Conservation (phyloP, 2,888 invertebrate genomes). For the Apodemia hepburni region DNA sequence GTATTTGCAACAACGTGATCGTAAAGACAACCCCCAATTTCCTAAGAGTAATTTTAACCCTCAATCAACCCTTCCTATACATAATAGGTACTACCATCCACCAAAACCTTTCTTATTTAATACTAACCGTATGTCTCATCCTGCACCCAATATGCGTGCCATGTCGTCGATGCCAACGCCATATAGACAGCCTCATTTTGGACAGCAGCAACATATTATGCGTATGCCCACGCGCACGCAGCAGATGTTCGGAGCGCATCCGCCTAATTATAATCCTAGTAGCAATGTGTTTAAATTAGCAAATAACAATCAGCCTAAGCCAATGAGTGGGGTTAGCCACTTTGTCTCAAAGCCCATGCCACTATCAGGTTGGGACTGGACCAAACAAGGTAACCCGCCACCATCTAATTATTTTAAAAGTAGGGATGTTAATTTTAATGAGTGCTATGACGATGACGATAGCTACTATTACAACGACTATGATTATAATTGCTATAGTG, state of each 20-base stretch:
- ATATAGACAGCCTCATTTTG: not conserved
- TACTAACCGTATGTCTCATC: not conserved
- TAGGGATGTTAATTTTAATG: not conserved
- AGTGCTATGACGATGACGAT: not conserved
- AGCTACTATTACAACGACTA: not conserved
- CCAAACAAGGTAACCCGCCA: not conserved
- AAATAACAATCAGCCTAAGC: not conserved
- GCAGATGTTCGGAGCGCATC: not conserved
- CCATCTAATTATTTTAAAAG: not conserved
- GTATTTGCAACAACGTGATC: conserved; percentile 18
- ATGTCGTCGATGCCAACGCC: not conserved
- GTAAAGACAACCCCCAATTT: not conserved
- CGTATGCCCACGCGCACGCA: not conserved
- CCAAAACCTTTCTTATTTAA: not conserved
- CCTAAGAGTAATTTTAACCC: not conserved
- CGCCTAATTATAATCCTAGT: not conserved
- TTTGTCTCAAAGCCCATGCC: not conserved
- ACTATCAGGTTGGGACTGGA: not conserved
- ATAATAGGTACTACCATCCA: not conserved
- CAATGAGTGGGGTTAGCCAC: not conserved
- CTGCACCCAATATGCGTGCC: not conserved
- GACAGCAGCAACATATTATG: not conserved
- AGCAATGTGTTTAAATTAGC: not conserved
- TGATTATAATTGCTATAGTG: not conserved
- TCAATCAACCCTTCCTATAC: not conserved